A percentile compares a stretch with the other conserved stretches of the same genome.
These are phyloP conservation scores for Pelusios castaneus DNA, from an alignment of 2,113 vertebrate species.

Conservation along the genomic window DNA sequence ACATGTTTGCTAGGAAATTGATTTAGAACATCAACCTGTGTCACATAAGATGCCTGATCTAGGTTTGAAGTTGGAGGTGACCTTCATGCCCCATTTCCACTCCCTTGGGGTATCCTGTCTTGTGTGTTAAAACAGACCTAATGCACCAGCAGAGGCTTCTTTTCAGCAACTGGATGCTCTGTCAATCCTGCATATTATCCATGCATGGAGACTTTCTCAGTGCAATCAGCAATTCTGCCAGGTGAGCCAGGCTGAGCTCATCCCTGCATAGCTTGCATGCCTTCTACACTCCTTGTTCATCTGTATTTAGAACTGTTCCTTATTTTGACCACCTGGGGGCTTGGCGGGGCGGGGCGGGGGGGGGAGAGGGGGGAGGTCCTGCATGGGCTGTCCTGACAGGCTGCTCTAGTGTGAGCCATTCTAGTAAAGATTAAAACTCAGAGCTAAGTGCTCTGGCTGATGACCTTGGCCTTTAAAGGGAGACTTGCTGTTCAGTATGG, in stretches of 20 bases:
- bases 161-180: background rate
- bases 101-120: rapidly evolving
- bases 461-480: background rate
- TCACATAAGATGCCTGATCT: background rate
- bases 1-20: background rate
- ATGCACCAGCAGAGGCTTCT: background rate
- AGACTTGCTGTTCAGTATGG: too few species aligned
- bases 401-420: background rate
- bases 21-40: background rate
- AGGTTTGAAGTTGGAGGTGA: background rate
- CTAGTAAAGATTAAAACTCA: background rate
- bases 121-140: background rate
- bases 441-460: background rate
- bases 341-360: background rate
- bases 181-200: rapidly evolving
- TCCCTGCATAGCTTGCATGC: background rate
- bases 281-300: slow-evolving; percentile 8
- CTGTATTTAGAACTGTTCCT: background rate
- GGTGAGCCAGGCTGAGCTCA: background rate
- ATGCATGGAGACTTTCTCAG: rapidly evolving
- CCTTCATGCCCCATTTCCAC: background rate
- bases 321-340: slow-evolving; percentile 2
- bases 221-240: background rate
- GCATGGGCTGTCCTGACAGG: background rate
- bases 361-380: slow-evolving; percentile 9